These are phyloP conservation scores for Orbicella faveolata DNA, from an alignment of 64 coral and sea anemone genomes.

Conservation along the genomic window DNA sequence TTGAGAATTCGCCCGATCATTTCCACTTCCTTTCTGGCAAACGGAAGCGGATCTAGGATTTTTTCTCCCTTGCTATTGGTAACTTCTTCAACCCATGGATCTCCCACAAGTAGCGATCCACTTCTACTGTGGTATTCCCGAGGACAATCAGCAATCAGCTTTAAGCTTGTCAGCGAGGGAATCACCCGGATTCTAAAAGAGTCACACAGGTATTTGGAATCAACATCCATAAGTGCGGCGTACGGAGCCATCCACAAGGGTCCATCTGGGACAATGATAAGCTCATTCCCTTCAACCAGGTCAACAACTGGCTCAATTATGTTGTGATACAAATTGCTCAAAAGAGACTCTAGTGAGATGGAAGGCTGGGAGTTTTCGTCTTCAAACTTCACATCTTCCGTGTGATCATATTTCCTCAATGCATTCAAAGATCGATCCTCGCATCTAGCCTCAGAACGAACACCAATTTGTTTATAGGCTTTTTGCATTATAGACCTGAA, in stretches of 20 bases:
- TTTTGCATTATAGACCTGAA: neutral
- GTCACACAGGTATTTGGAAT: neutral
- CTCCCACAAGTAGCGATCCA: neutral
- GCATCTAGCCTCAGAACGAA: neutral
- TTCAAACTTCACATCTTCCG: neutral
- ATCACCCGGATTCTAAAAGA: neutral
- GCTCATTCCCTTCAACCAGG: neutral
- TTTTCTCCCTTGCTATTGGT: neutral
- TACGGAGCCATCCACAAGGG: neutral
- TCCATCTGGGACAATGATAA: neutral
- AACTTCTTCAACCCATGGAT: neutral
- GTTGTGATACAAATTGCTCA: neutral
- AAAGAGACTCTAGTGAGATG: neutral
- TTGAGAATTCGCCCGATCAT: neutral
- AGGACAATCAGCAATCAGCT: neutral
- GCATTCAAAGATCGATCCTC: neutral
- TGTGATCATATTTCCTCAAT: neutral
- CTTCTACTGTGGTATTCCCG: neutral
- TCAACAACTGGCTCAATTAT: neutral
- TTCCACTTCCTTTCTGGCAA: neutral
- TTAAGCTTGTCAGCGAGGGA: neutral
- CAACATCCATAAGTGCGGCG: neutral
- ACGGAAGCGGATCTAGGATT: neutral
- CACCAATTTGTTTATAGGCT: neutral
- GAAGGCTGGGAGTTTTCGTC: neutral